Evolutionary conservation across 2,113 vertebrate species (phyloP).

Genomic region (Ameiurus melas): DNA sequence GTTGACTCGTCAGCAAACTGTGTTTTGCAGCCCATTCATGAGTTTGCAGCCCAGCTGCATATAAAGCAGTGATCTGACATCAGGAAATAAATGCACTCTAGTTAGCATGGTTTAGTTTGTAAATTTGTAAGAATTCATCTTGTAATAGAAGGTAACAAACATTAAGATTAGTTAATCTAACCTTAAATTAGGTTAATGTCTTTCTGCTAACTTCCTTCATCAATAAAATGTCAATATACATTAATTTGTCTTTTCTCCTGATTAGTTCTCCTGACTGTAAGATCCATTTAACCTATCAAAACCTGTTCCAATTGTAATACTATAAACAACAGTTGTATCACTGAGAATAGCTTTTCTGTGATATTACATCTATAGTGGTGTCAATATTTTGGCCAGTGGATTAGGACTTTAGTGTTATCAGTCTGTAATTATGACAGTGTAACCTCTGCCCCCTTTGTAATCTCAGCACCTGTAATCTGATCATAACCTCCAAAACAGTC

Average conservation of each 20-base stretch:
- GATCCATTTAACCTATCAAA: neutral
- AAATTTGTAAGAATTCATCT: neutral
- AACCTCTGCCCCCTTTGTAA: conserved; percentile 81
- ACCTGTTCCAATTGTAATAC: neutral
- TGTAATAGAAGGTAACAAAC: neutral
- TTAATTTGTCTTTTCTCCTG: neutral
- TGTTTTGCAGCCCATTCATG: neutral
- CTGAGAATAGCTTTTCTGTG: neutral
- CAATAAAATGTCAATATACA: neutral
- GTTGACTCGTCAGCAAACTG: neutral
- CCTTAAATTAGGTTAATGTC: neutral
- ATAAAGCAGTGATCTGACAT: neutral
- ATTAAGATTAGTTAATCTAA: neutral
- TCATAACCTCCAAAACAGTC: conserved; percentile 85
- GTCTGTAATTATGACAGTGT: conserved; percentile 85
- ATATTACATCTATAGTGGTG: conserved; percentile 4
- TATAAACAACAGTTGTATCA: neutral
- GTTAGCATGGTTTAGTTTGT: neutral
- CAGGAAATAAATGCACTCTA: neutral
- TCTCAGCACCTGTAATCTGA: conserved; percentile 78
- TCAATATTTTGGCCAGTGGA: conserved; percentile 40
- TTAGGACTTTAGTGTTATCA: conserved; percentile 69
- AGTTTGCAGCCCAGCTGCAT: neutral
- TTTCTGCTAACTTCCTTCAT: neutral
- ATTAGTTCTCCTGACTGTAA: neutral